Evolutionary conservation across 1,140 invertebrate genomes (phyloP).

Genomic region (Pseudomyrmex concolor): DNA sequence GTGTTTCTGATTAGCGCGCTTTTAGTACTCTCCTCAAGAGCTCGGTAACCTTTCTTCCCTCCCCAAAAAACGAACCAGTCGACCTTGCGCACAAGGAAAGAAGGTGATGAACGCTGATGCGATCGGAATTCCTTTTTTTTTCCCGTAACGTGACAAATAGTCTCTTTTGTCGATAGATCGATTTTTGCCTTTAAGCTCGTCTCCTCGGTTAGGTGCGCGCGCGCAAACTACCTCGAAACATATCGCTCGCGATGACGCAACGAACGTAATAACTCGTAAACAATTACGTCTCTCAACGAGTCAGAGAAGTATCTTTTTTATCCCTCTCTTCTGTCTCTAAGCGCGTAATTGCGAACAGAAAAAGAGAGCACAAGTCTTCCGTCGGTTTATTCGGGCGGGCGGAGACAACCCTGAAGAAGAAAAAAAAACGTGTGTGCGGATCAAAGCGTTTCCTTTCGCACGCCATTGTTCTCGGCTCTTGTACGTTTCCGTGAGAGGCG

Average conservation of each 20-base stretch:
- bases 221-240: too few relatives aligned
- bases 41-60: background rate
- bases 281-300: conserved; percentile 1
- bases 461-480: conserved; percentile 52
- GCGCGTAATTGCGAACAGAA: conserved; percentile 28
- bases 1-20: conserved; percentile 51
- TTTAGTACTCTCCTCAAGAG: conserved; percentile 15
- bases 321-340: background rate
- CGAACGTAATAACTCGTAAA: background rate
- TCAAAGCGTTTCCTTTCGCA: conserved; percentile 60
- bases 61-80: conserved; percentile 10
- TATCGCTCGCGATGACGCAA: background rate
- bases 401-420: background rate
- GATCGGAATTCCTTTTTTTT: conserved; percentile 8
- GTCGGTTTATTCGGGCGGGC: too few relatives aligned
- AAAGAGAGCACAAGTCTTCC: background rate
- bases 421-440: conserved; percentile 1
- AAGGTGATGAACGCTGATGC: conserved; percentile 20
- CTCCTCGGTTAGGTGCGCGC: background rate
- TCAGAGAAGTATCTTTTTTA: background rate
- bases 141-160: conserved; percentile 21
- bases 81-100: background rate
- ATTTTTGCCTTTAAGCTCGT: conserved; percentile 6
- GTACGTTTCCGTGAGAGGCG: conserved; percentile 21
- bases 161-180: conserved; percentile 12